phyloP scores from a whole-genome alignment of 2,888 invertebrate species.

The Philereme vetulata region DNA sequence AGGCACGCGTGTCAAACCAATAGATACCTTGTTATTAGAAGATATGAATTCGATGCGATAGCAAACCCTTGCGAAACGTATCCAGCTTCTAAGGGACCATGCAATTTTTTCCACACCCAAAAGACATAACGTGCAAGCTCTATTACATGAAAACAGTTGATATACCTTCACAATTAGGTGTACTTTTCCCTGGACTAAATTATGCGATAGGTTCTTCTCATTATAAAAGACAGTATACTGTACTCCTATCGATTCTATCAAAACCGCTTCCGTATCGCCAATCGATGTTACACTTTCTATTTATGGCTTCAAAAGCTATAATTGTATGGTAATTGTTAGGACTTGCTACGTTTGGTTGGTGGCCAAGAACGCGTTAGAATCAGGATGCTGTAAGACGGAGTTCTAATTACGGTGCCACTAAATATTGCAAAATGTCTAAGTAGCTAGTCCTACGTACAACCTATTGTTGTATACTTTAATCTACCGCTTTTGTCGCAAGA shows the following conservation, averaged over 20 bases:
- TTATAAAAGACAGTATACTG: neutral
- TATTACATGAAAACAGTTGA: neutral
- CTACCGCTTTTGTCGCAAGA: too few species aligned
- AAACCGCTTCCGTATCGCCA: constrained; percentile 5
- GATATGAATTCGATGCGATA: constrained; percentile 80
- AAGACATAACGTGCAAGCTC: neutral
- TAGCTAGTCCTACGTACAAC: constrained; percentile 66
- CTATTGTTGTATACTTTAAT: constrained; percentile 57
- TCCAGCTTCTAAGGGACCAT: constrained; percentile 67
- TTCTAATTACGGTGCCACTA: constrained; percentile 79
- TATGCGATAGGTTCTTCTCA: neutral
- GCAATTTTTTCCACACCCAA: constrained; percentile 40
- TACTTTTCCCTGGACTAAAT: neutral
- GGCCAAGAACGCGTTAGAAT: constrained; percentile 64
- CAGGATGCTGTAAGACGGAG: constrained; percentile 80
- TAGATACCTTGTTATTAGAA: constrained; percentile 76
- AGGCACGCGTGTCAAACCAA: constrained; percentile 45
- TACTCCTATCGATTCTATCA: neutral
- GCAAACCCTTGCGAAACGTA: constrained; percentile 76
- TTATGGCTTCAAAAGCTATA: constrained; percentile 34
- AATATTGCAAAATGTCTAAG: constrained; percentile 76
- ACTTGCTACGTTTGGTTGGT: constrained; percentile 38
- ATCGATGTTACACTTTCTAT: constrained; percentile 22
- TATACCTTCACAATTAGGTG: neutral
- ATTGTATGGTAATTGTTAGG: constrained; percentile 20